Conservation (phyloP, 1,140 invertebrate species). For the Propsilocerus akamusi region DNA sequence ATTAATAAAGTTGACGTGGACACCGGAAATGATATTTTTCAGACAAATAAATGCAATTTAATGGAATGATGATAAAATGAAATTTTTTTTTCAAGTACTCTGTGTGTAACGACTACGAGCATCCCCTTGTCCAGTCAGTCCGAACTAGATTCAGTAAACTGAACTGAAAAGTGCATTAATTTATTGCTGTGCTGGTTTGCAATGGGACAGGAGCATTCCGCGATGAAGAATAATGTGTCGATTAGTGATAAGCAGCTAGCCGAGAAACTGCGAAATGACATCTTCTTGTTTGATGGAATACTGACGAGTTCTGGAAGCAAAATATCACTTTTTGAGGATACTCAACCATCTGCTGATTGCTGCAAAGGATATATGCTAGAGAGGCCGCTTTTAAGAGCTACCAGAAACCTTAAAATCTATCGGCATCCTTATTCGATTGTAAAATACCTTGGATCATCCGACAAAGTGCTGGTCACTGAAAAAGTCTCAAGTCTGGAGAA, state of each 20-base stretch:
- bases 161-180: no score
- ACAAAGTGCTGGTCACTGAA: conserved; percentile 56
- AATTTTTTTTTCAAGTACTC: no score
- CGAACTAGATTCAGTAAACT: no score
- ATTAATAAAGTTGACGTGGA: no score
- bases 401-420: conserved; percentile 48
- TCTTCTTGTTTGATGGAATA: not conserved
- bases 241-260: not conserved
- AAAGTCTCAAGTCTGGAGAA: conserved; percentile 48
- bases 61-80: no score
- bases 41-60: no score
- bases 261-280: not conserved
- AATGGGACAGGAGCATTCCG: not conserved
- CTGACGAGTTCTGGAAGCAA: not conserved
- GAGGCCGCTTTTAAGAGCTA: not conserved
- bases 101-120: no score
- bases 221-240: not conserved
- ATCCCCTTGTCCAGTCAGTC: no score
- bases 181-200: no score
- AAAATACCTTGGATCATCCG: conserved; percentile 54
- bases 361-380: not conserved
- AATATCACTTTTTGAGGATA: not conserved
- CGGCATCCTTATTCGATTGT: conserved; percentile 57
- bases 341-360: not conserved
- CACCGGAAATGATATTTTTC: no score